These are phyloP conservation scores for Orgyia antiqua DNA, from an alignment of 2,888 invertebrate genomes.

Conservation along the genomic window DNA sequence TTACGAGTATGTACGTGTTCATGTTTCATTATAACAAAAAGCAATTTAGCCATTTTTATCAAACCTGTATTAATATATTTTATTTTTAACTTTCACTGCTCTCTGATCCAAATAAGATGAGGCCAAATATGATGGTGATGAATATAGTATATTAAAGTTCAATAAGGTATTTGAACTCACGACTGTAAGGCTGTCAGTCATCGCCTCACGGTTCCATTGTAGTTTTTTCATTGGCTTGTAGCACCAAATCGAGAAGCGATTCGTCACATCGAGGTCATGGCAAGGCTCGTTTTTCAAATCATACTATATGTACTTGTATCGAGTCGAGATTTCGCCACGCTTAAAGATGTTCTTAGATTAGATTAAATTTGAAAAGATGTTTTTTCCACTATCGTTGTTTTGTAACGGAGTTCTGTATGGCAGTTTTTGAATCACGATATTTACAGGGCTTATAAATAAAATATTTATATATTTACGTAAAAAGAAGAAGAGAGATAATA, in stretches of 20 bases:
- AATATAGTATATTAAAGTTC: background rate
- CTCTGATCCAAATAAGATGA: background rate
- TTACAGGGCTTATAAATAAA: no score
- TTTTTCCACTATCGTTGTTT: background rate
- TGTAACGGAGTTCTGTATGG: background rate
- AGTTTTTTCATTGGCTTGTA: conserved; percentile 3
- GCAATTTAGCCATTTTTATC: no score
- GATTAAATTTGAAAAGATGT: no score
- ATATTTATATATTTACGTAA: no score
- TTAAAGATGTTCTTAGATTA: no score
- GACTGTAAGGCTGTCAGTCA: conserved; percentile 4
- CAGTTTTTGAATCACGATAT: no score
- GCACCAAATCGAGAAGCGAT: conserved; percentile 5
- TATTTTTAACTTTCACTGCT: background rate
- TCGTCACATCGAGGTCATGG: conserved; percentile 2
- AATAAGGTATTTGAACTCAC: conserved; percentile 6
- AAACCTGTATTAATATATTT: no score
- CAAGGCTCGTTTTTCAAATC: background rate
- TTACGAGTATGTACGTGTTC: no score
- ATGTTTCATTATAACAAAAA: no score
- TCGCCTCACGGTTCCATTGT: conserved; percentile 5
- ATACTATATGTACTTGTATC: no score
- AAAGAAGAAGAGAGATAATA: no score
- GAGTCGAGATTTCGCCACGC: no score
- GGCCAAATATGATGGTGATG: background rate